Percentiles rank a stretch among this genome's conserved stretches.
These are phyloP conservation scores for Caprella mutica DNA, from an alignment of 2,888 invertebrate species.

Conservation along the genomic window DNA sequence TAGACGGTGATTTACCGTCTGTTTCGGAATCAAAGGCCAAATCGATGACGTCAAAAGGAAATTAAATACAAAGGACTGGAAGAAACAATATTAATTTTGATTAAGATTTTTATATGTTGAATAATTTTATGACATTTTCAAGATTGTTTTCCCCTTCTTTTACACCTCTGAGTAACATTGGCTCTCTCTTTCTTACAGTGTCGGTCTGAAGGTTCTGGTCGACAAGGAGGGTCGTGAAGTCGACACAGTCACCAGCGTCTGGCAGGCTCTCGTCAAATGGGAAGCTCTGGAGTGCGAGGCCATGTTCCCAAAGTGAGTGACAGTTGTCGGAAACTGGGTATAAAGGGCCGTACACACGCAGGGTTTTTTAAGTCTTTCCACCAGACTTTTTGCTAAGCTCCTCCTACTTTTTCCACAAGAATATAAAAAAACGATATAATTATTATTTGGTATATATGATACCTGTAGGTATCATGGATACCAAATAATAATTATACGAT, in stretches of 20 bases:
- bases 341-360: background rate
- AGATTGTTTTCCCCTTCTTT: background rate
- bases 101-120: background rate
- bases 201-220: constrained; percentile 31
- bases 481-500: too few species aligned
- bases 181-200: constrained; percentile 13
- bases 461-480: too few species aligned
- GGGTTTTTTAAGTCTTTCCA: too few species aligned
- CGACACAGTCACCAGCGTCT: constrained; percentile 27
- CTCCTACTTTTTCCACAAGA: background rate
- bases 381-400: too few species aligned
- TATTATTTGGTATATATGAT: too few species aligned
- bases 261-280: constrained; percentile 31
- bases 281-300: constrained; percentile 27
- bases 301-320: constrained; percentile 32
- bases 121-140: too few species aligned
- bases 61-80: too few species aligned
- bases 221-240: constrained; percentile 17
- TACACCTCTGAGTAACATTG: background rate
- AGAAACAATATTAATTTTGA: too few species aligned
- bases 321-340: background rate
- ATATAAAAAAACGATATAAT: background rate
- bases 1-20: too few species aligned
- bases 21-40: too few species aligned
- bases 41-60: too few species aligned